These are phyloP conservation scores for Drosophila mimetica DNA, from an alignment of 2,888 invertebrate species.

Conservation along the genomic window DNA sequence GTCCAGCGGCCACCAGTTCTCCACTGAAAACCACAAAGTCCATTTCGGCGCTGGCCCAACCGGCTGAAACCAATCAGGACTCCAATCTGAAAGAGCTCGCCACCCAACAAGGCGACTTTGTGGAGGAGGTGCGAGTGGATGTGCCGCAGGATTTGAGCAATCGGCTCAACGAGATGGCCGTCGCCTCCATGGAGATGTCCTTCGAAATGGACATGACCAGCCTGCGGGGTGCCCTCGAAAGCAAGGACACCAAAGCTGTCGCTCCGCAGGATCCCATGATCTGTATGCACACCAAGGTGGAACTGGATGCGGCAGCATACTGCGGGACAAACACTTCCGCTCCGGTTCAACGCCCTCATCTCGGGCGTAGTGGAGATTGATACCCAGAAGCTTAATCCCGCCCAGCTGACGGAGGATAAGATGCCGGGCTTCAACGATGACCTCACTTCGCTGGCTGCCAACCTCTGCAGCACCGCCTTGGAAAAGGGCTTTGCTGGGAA, in stretches of 20 bases:
- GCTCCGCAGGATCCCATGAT: constrained; percentile 42
- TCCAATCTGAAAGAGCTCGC: constrained; percentile 1
- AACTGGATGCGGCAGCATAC: constrained; percentile 33
- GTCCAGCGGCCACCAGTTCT: not conserved
- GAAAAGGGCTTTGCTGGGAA: constrained; percentile 58
- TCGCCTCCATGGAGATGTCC: constrained; percentile 76
- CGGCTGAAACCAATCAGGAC: not conserved
- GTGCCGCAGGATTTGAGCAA: constrained; percentile 58
- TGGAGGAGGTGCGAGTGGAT: constrained; percentile 49
- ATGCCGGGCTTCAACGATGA: constrained; percentile 72
- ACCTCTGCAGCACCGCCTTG: constrained; percentile 74
- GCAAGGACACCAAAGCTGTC: not conserved
- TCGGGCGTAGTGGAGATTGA: constrained; percentile 71
- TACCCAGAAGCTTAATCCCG: constrained; percentile 57
- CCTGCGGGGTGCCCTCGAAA: constrained; percentile 62
- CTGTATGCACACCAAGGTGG: constrained; percentile 56
- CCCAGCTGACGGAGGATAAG: constrained; percentile 46
- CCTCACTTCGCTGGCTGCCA: constrained; percentile 76
- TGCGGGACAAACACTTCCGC: constrained; percentile 51
- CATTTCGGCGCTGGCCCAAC: constrained; percentile 8
- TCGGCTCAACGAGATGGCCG: constrained; percentile 63
- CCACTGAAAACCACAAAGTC: constrained; percentile 6
- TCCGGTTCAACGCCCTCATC: constrained; percentile 75
- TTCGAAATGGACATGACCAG: constrained; percentile 81
- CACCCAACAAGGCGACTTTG: not conserved